Percentiles rank a stretch among this genome's conserved stretches.
Conservation (phyloP, 2,113 vertebrate genomes). For the Pyrgilauda ruficollis region DNA sequence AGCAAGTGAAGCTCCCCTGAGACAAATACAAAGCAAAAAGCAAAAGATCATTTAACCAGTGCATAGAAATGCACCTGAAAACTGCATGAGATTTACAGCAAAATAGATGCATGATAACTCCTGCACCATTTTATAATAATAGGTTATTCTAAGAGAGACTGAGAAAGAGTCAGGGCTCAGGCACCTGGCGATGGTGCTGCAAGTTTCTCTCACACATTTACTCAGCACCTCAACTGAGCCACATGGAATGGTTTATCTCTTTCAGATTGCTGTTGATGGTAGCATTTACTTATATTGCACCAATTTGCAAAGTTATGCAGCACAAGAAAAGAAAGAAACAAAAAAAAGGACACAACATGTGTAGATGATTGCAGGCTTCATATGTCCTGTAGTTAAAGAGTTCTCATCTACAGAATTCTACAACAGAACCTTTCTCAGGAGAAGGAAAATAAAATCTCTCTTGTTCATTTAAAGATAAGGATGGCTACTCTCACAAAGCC, state of each 20-base stretch:
- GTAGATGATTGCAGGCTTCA: neutral
- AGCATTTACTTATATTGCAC: neutral
- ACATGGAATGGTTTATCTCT: neutral
- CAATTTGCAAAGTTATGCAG: neutral
- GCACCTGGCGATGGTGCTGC: neutral
- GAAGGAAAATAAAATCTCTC: neutral
- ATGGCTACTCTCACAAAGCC: neutral
- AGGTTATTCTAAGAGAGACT: fast-evolving
- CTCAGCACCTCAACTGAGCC: neutral
- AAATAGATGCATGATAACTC: neutral
- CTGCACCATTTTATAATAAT: neutral
- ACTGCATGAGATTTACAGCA: neutral
- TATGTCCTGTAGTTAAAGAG: neutral
- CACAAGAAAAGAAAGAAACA: neutral
- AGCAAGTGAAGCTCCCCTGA: neutral
- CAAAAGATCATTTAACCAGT: neutral
- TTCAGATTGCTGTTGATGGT: neutral
- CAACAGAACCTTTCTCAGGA: neutral
- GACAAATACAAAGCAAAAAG: neutral
- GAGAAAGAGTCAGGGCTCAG: neutral
- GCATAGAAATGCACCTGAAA: neutral
- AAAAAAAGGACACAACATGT: neutral
- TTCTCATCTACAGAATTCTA: neutral
- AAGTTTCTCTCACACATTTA: neutral
- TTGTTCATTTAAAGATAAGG: neutral